Percentiles rank a stretch among this genome's conserved stretches.
phyloP scores from a whole-genome alignment of 2,888 invertebrate genomes.

The Boloria euphrosyne region DNA sequence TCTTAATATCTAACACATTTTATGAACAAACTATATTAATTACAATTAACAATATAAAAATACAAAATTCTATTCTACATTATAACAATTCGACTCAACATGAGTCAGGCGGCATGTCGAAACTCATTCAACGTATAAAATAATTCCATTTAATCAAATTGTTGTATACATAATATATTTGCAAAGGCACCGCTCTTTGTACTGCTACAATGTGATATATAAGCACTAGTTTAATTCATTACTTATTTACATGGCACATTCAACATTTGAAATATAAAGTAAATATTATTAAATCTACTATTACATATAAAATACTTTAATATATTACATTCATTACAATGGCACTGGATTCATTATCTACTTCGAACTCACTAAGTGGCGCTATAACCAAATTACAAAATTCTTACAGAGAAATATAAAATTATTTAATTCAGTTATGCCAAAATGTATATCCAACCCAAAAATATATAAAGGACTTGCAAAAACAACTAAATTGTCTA shows the following conservation, averaged over 20 bases:
- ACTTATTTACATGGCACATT: conserved; percentile 76
- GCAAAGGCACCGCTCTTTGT: conserved; percentile 60
- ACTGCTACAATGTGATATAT: conserved; percentile 50
- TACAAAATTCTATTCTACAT: conserved; percentile 40
- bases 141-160: conserved; percentile 44
- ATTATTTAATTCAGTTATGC: background rate
- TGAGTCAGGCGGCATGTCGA: conserved; percentile 68
- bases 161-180: conserved; percentile 27
- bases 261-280: conserved; percentile 54
- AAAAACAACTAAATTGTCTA: background rate
- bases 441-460: background rate
- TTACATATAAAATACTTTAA: conserved; percentile 34
- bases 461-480: background rate
- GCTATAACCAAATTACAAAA: conserved; percentile 6
- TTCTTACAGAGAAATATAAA: background rate
- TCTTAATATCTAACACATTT: conserved; percentile 4
- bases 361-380: conserved; percentile 24
- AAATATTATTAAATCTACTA: conserved; percentile 28
- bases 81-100: conserved; percentile 65
- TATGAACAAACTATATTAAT: conserved; percentile 10
- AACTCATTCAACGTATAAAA: conserved; percentile 58
- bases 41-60: conserved; percentile 43
- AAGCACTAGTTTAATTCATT: conserved; percentile 45
- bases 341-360: conserved; percentile 55
- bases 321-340: conserved; percentile 53